Evolutionary conservation across 1,140 invertebrate species (phyloP).

Genomic region (Paraescarpia echinospica): DNA sequence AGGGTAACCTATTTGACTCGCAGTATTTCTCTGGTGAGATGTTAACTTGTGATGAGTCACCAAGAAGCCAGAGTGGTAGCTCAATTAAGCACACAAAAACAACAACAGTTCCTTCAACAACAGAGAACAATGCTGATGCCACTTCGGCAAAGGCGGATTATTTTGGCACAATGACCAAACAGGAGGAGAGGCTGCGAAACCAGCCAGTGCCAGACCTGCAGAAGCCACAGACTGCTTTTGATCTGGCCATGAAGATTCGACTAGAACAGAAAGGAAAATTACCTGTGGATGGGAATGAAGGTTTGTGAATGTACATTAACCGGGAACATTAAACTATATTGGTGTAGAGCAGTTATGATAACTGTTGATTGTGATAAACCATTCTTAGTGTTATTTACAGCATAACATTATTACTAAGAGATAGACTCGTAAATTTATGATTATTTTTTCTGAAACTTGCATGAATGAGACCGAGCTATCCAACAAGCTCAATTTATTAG

Average conservation of each 20-base stretch:
- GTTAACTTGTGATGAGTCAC: background rate
- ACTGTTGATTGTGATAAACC: no score
- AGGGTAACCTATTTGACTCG: background rate
- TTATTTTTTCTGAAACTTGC: no score
- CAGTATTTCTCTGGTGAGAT: background rate
- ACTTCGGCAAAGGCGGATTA: background rate
- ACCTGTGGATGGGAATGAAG: background rate
- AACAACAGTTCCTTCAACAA: background rate
- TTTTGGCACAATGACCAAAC: conserved; percentile 1
- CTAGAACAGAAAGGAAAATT: conserved; percentile 20
- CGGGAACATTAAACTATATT: conserved; percentile 6
- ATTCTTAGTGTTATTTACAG: no score
- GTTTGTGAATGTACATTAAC: background rate
- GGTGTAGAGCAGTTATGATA: background rate
- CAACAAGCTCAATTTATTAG: no score
- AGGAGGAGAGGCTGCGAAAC: conserved; percentile 19
- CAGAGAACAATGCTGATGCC: background rate
- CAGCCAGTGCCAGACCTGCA: conserved; percentile 21
- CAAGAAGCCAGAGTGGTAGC: background rate
- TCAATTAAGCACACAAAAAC: background rate
- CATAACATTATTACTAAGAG: no score
- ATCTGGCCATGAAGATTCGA: conserved; percentile 37
- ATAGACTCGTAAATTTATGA: no score
- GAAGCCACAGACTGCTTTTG: conserved; percentile 34
- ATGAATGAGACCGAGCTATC: no score